These are phyloP conservation scores for Polyommatus icarus DNA, from an alignment of 2,888 invertebrate genomes.

Conservation along the genomic window DNA sequence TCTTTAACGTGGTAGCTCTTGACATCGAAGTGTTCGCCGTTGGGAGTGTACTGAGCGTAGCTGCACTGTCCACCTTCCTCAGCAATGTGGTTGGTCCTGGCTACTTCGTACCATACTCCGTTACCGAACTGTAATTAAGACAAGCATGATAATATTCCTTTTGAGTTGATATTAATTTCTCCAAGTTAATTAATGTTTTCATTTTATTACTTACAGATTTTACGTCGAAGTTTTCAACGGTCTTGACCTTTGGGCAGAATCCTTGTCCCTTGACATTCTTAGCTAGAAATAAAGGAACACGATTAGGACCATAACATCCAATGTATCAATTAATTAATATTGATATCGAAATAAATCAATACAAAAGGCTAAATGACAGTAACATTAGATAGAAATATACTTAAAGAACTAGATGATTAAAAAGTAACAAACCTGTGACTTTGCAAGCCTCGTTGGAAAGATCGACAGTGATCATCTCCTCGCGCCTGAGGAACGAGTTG, in stretches of 20 bases:
- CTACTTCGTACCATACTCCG: conserved; percentile 45
- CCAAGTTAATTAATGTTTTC: no score
- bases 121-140: conserved; percentile 53
- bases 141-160: background rate
- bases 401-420: background rate
- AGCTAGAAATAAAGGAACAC: background rate
- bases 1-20: conserved; percentile 62
- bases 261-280: background rate
- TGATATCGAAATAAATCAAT: no score
- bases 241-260: conserved; percentile 57
- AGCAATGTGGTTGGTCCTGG: conserved; percentile 39
- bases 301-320: background rate
- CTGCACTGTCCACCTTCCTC: conserved; percentile 42
- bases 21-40: conserved; percentile 60
- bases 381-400: no score
- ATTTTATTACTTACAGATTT: conserved; percentile 47
- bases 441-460: conserved; percentile 6
- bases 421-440: background rate
- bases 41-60: conserved; percentile 79
- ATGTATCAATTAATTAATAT: background rate
- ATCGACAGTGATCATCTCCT: conserved; percentile 2
- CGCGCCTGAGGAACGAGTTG: conserved; percentile 14
- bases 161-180: no score
- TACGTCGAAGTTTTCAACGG: conserved; percentile 61
- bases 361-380: no score